A percentile compares a stretch with the other conserved stretches of the same genome.
Conservation (phyloP, 2,113 vertebrate genomes). For the Chascanopsetta lugubris region DNA sequence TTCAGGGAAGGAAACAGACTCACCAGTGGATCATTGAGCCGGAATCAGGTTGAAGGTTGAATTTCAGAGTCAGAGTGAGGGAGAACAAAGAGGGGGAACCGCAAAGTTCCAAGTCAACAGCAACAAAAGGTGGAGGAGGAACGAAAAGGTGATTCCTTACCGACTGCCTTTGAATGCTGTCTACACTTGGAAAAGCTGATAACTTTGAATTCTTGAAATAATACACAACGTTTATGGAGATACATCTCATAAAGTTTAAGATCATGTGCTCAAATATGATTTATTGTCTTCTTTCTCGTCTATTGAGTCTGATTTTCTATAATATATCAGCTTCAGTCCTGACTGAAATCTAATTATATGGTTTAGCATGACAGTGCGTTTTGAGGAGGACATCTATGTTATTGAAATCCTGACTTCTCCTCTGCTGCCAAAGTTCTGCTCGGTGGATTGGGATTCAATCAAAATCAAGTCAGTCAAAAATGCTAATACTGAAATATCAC, state of each 20-base stretch:
- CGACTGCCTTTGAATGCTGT: slow-evolving; percentile 2
- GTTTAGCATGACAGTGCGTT: background rate
- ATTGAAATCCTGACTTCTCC: background rate
- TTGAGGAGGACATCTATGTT: background rate
- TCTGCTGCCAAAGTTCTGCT: background rate
- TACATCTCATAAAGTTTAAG: background rate
- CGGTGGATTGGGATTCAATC: no score
- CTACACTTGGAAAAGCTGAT: background rate
- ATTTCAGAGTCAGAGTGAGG: slow-evolving; percentile 34
- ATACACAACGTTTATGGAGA: background rate
- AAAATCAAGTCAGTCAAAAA: no score
- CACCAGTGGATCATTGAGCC: slow-evolving; percentile 18
- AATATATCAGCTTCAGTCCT: background rate
- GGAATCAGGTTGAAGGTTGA: slow-evolving; percentile 30
- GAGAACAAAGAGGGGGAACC: slow-evolving; percentile 29
- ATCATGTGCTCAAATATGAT: background rate
- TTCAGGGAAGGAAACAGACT: slow-evolving; percentile 38
- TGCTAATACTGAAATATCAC: no score
- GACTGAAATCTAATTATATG: no score
- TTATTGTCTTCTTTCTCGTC: background rate
- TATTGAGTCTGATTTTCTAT: background rate
- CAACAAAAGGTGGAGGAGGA: background rate
- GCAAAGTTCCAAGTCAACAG: background rate
- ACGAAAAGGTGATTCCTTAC: slow-evolving; percentile 13
- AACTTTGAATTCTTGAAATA: background rate